Evolutionary conservation across 2,797 vertebrate genomes (phyloP).

Genomic region (Xenentodon cancila): DNA sequence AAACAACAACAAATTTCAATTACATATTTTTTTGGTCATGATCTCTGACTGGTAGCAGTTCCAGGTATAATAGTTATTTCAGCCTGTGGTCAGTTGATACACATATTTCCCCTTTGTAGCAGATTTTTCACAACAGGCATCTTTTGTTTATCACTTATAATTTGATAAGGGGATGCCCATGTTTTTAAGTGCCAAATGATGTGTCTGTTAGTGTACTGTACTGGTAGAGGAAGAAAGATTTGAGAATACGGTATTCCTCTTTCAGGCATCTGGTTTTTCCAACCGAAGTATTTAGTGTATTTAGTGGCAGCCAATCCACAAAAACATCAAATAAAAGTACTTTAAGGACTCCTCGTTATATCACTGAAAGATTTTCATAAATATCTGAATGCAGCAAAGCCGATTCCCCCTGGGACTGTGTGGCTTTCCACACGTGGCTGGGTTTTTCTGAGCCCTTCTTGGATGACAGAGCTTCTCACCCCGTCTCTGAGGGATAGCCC

Average conservation of each 20-base stretch:
- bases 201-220: slow-evolving; percentile 21
- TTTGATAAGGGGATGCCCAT: slow-evolving; percentile 3
- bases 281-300: slow-evolving; percentile 47
- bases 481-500: too few relatives aligned
- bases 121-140: too few relatives aligned
- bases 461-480: too few relatives aligned
- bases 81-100: too few relatives aligned
- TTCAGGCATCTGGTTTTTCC: slow-evolving; percentile 35
- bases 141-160: too few relatives aligned
- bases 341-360: slow-evolving; percentile 38
- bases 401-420: slow-evolving; percentile 10
- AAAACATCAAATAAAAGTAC: slow-evolving; percentile 45
- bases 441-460: slow-evolving; percentile 2
- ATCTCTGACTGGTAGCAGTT: background rate
- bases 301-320: slow-evolving; percentile 43
- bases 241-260: slow-evolving; percentile 17
- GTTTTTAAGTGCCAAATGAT: slow-evolving; percentile 20
- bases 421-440: too few relatives aligned
- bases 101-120: too few relatives aligned
- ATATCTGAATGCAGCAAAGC: slow-evolving; percentile 26
- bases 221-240: background rate
- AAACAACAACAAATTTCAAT: slow-evolving; percentile 47
- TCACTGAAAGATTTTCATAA: slow-evolving; percentile 24
- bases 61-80: too few relatives aligned
- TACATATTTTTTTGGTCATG: slow-evolving; percentile 22